phyloP scores from a whole-genome alignment of 2,888 invertebrate genomes.

The Andrena bucephala region DNA sequence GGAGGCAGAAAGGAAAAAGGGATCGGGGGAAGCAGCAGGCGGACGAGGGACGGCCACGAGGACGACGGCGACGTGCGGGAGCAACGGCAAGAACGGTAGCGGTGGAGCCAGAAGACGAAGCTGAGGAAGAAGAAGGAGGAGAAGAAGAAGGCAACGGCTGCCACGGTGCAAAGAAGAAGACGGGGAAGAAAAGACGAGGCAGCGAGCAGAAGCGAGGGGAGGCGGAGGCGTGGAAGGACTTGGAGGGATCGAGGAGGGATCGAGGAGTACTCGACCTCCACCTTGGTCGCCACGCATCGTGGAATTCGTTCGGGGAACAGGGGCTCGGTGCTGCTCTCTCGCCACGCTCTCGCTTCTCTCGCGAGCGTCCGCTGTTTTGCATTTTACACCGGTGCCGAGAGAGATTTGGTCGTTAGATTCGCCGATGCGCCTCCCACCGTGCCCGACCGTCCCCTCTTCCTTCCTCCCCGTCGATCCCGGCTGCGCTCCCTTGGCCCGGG shows the following conservation, averaged over 20 bases:
- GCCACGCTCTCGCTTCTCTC: conserved; percentile 47
- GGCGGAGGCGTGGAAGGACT: conserved; percentile 17
- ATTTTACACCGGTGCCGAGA: conserved; percentile 76
- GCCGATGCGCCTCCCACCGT: conserved; percentile 50
- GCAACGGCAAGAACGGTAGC: neutral
- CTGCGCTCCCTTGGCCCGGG: conserved; percentile 41
- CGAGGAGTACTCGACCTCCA: conserved; percentile 69
- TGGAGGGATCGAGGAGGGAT: conserved; percentile 42
- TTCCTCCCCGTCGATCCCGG: conserved; percentile 14
- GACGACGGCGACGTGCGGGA: conserved; percentile 17
- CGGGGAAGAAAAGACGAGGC: neutral
- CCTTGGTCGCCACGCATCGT: conserved; percentile 77
- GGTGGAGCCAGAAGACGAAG: neutral
- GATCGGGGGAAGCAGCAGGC: conserved; percentile 19
- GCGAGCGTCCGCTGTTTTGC: conserved; percentile 73
- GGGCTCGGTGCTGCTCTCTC: conserved; percentile 22
- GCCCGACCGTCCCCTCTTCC: conserved; percentile 4
- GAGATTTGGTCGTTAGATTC: conserved; percentile 79
- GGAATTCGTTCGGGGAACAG: conserved; percentile 74
- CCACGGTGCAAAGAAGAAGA: neutral
- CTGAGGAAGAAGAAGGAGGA: neutral
- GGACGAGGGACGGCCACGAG: neutral
- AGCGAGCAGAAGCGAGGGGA: neutral
- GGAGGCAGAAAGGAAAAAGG: conserved; percentile 52
- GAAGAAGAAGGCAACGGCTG: neutral